These are phyloP conservation scores for Drosophila nigrodunni DNA, from an alignment of 1,140 invertebrate genomes.

Conservation along the genomic window DNA sequence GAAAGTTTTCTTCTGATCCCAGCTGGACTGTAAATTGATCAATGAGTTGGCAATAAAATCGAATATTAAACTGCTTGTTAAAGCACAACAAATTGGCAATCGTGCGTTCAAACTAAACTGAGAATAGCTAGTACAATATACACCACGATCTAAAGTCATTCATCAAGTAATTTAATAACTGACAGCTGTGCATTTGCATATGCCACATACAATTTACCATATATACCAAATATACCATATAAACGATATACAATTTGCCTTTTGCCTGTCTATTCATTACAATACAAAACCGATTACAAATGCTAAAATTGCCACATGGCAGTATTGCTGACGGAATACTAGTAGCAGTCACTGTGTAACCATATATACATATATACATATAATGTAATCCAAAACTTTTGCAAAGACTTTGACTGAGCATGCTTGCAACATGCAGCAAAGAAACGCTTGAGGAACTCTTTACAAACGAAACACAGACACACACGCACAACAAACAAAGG, in stretches of 20 bases:
- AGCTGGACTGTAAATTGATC: neutral
- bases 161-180: constrained; percentile 75
- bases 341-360: constrained; percentile 46
- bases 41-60: constrained; percentile 36
- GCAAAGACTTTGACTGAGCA: constrained; percentile 13
- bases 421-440: constrained; percentile 64
- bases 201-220: constrained; percentile 17
- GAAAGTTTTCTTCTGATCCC: constrained; percentile 8
- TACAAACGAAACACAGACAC: neutral
- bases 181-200: constrained; percentile 60
- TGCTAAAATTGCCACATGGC: constrained; percentile 47
- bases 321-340: constrained; percentile 41
- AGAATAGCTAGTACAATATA: constrained; percentile 15
- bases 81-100: constrained; percentile 45
- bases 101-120: constrained; percentile 19
- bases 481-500: constrained; percentile 37
- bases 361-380: constrained; percentile 9
- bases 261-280: constrained; percentile 28
- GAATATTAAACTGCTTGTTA: constrained; percentile 7
- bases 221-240: neutral
- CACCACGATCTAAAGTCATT: constrained; percentile 50
- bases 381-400: constrained; percentile 56
- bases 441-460: constrained; percentile 51
- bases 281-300: constrained; percentile 46
- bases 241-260: neutral